Evolutionary conservation across 2,888 invertebrate species (phyloP).

Genomic region (Lithophane semibrunnea): DNA sequence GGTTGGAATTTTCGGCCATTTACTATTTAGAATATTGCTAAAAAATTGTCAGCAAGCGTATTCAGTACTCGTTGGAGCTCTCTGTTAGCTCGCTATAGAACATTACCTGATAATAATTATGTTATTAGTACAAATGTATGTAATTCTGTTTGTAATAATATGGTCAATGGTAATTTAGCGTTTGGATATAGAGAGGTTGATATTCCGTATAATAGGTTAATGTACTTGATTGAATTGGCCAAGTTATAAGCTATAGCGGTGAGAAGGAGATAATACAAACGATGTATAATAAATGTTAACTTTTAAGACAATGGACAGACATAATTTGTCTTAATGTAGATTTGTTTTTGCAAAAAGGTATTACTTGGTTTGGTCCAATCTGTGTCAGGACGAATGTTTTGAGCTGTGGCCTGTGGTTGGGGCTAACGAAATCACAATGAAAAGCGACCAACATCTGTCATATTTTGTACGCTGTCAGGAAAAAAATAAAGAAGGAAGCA

Average conservation of each 20-base stretch:
- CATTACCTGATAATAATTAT: slow-evolving; percentile 20
- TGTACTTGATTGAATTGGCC: slow-evolving; percentile 19
- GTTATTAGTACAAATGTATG: slow-evolving; percentile 17
- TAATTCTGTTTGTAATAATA: slow-evolving; percentile 29
- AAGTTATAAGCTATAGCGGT: slow-evolving; percentile 34
- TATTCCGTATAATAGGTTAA: slow-evolving; percentile 32
- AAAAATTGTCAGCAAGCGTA: not conserved
- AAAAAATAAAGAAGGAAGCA: not conserved
- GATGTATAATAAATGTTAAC: not conserved
- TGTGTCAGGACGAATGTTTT: not conserved
- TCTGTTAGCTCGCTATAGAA: not conserved
- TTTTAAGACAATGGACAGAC: not conserved
- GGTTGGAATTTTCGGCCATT: not conserved
- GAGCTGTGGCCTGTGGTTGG: not conserved
- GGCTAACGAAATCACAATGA: not conserved
- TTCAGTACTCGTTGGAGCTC: not conserved
- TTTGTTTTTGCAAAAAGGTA: not conserved
- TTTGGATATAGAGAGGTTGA: slow-evolving; percentile 1
- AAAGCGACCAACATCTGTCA: not conserved
- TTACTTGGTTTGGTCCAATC: not conserved
- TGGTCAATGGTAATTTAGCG: slow-evolving; percentile 2
- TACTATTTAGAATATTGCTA: not conserved
- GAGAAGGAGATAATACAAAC: not conserved
- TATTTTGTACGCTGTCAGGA: not conserved
- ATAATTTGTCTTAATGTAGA: not conserved